Conservation (phyloP, 1,140 invertebrate genomes). For the Leguminivora glycinivorella region DNA sequence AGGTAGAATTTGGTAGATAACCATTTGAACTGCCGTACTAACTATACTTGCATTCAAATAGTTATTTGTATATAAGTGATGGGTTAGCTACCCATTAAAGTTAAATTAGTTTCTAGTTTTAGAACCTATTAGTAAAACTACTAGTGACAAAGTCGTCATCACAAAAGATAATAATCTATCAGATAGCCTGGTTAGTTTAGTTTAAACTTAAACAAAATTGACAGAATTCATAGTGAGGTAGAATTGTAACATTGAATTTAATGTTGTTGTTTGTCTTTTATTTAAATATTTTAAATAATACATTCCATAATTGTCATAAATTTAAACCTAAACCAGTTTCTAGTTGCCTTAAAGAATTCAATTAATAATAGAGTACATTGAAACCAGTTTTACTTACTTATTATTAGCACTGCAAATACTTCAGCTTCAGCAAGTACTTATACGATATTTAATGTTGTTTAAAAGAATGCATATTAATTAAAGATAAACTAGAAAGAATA, state of each 20-base stretch:
- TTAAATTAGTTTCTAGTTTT: neutral
- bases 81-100: neutral
- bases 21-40: no score
- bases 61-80: no score
- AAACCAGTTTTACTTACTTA: neutral
- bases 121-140: neutral
- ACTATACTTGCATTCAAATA: no score
- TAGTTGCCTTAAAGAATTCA: neutral
- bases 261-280: neutral
- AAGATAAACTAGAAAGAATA: neutral
- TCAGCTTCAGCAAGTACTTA: neutral
- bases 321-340: neutral
- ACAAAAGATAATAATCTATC: neutral
- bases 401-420: neutral
- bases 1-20: no score
- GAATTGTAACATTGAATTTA: conserved; percentile 1
- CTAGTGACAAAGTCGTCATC: neutral
- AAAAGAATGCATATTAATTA: neutral
- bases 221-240: neutral
- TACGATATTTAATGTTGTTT: neutral
- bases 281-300: no score
- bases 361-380: neutral
- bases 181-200: neutral
- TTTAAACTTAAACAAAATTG: neutral
- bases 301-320: neutral